Evolutionary conservation across 2,113 vertebrate species (phyloP), one percentile per base, ranked within the genome.

Genomic region (Tragulus kanchil): DNA sequence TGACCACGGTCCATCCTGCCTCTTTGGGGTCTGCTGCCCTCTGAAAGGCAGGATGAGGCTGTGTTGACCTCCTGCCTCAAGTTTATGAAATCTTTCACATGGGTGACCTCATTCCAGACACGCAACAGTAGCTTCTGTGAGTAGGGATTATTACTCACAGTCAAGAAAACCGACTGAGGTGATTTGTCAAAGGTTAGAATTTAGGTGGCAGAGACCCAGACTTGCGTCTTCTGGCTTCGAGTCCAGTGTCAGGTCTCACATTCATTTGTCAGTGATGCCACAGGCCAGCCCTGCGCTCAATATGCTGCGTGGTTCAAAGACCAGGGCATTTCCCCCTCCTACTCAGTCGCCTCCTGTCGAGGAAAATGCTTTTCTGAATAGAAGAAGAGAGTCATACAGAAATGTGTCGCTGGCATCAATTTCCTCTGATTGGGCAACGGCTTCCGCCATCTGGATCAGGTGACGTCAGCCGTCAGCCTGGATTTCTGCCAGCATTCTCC

Each of bases 361-460:
- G 84, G 89, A 97, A 96, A 77, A 61, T 3, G 31, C 26, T 86
- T 86, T 87, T 31, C 4, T 54, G 91, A 56, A 10, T 12, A 1
- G 6, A 71, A 61, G 12, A 77, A 58, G 58, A 50, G 25, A 56
- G 67, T 42, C 71, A 71, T 21, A 56, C 81, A 93, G 50, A 75
- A 45, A 28, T n/a, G 65, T 59, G 89, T 6, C 3, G 45, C 28
- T 96, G 93, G 93, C 96, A 69, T 59, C 0, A 0, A 26, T 88
- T 94, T 78, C 90, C 81, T 85, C 7, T 13, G 21, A 52, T 98
- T 96, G 93, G 90, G 97, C 92, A 97, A 98, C 28, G 25, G 69
- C 77, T 97, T 98, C 97, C 94, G 54, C 95, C 85, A 28, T 86
- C 67, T 77, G 71, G 91, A 65, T 25, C n/a, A 2, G 79, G 86